Evolutionary conservation across 2,888 invertebrate species (phyloP), one percentile per base, ranked within the genome.

Genomic region (Platycheirus albimanus): DNA sequence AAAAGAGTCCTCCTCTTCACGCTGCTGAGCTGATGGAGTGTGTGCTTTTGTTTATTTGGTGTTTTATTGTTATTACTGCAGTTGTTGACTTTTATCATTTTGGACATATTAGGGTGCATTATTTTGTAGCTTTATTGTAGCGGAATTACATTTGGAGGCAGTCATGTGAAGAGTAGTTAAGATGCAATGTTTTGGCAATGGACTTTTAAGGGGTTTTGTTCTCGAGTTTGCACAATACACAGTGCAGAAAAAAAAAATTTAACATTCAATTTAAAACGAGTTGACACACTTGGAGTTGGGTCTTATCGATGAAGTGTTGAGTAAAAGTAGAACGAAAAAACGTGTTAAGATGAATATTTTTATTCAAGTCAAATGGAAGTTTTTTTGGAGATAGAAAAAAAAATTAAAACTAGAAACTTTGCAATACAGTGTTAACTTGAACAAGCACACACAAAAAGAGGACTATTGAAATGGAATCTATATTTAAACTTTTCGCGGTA

Each of bases 1-100:
- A 20, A 19, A 43, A 15, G 17, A 15, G 52, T 43, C 28, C 28
- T 20, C 33, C 20, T 20, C 49, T n/a, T n/a, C n/a, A n/a, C n/a
- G n/a, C n/a, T n/a, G n/a, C n/a, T n/a, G 8, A 15, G 17, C 45
- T 66, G 77, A 77, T 64, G 54, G 67, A 83, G 78, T 69, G 78
- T 78, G 78, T 78, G 72, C 72, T 61, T 78, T 61, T 78, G 83
- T 78, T 83, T 83, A 78, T 83, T 72, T 83, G 69, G 83, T 83
- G 83, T 83, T 83, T 83, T 83, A 83, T 83, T 83, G 78, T 83
- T 83, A 83, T 83, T 83, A 83, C 83, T 83, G 83, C 83, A 83
- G 83, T 83, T 83, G 83, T 78, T 83, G 83, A 78, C 83, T 83
- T 83, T 83, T 83, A 78, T 78, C 78, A 83, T 83, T 74, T 78